Base-by-base conservation (phyloP, 2,113 vertebrate genomes). In the Ceyx margarethae region DNA sequence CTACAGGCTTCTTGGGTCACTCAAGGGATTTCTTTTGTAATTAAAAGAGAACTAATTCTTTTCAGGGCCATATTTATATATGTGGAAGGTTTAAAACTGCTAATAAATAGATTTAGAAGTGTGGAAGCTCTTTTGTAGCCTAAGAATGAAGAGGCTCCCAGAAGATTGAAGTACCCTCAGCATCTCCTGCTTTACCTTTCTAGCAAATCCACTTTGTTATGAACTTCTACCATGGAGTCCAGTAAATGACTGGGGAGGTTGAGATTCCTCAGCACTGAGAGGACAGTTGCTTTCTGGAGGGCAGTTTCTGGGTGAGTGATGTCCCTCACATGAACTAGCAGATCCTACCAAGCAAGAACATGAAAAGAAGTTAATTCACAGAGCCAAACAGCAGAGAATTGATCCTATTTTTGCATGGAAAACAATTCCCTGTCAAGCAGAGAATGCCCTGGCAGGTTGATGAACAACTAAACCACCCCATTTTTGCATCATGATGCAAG, bases 121-220 rank as follows among this genome's bases (percentile, higher is more conserved):
- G 15, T 71, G 46, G 3, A 42, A 89, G 48, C 26, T 89, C 29
- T 62, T 73, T 74, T 67, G 42, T 31, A 66, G 53, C 25, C 64
- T 37, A 85, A 66, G 81, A 91, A 90, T 54, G 69, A 45, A 62
- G 86, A 51, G 69, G 31, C 10, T 83, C 53, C 20, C 25, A 31
- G 28, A 87, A 76, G 18, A 31, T 33, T 45, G 76, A 91, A 85
- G 37, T 58, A 92, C 31, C 62, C 8, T 61, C 79, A 33, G 17
- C 15, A 71, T 66, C 45, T 54, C 67, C 50, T 45, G 60, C 97
- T 50, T 98, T 97, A 99, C 99, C 97, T 91, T 15, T 98, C 96
- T 37, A 98, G 16, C 16, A 99, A 98, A 96, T 99, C 99, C 13
- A 97, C 98, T 97, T 99, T 99, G 92, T 99, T 99, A 95, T 99